Evolutionary conservation across 2,113 vertebrate genomes (phyloP), one percentile per base, ranked within the genome.

Genomic region (Raja brachyura): DNA sequence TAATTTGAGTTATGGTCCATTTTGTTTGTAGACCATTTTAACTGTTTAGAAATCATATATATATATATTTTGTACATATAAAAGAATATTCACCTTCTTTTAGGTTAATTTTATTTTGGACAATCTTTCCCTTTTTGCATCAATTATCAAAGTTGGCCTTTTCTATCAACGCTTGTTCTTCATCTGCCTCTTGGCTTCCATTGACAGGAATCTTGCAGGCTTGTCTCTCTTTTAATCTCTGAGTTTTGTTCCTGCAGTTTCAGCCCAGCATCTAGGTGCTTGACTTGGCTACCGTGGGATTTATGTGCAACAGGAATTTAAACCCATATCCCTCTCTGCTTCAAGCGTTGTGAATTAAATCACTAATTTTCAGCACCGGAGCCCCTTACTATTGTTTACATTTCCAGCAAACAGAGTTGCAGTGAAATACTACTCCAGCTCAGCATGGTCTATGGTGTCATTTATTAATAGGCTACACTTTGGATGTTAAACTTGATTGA

Each of bases 11-110:
- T 66, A 90, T 90, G 61, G 8, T 31, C 61, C 68, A 33, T 22
- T 48, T 14, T 85, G 61, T 70, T 90, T 90, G 14, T 39, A 90
- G 68, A 90, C 61, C 86, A 20, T 16, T 90, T 90, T 22, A 90
- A 90, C 31, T 68, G 31, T 68, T 8, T 31, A 68, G 86, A 56
- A 59, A 33, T 68, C 61, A 66, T 20, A n/a, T 14, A 90, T 68
- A 68, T 68, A 10, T 68, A 16, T 68, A 59, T 61, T n/a, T 31
- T 31, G 16, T 33, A 0, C 28, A 70, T n/a, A 39, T 85, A 85
- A 59, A 20, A 59, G 48, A 85, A 59, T 59, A n/a, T 83, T 83
- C 79, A 14, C 10, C 28, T 0, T 28, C 25, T 59, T 28, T 61
- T 61, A 20, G 28, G 11, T 86, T 20, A 13, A 9, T 81, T 48